Evolutionary conservation across 2,797 vertebrate species (phyloP).

Genomic region (Thripadectes ignobilis): DNA sequence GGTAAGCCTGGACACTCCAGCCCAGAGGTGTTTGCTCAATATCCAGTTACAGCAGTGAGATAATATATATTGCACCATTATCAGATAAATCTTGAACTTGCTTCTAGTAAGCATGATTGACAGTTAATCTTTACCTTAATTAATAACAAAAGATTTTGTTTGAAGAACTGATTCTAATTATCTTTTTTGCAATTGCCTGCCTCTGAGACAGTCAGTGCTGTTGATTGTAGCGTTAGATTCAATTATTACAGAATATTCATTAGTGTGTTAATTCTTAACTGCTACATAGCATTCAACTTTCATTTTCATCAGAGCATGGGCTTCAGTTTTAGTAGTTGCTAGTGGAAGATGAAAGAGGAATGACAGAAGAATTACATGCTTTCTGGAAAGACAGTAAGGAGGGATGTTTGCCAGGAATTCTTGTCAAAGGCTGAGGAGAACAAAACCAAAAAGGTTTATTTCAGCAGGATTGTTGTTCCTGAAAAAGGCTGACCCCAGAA

Average conservation of each 20-base stretch:
- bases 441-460: neutral
- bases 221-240: constrained; percentile 40
- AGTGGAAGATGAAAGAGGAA: neutral
- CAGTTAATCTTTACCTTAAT: constrained; percentile 55
- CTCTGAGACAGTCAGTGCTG: constrained; percentile 5
- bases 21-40: neutral
- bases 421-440: neutral
- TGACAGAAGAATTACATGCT: neutral
- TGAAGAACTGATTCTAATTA: constrained; percentile 43
- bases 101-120: constrained; percentile 42
- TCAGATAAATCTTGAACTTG: neutral
- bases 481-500: neutral
- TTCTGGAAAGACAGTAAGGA: neutral
- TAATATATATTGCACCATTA: neutral
- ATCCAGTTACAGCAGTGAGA: neutral
- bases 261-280: constrained; percentile 28
- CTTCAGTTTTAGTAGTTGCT: neutral
- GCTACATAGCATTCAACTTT: neutral
- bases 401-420: neutral
- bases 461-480: neutral
- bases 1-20: neutral
- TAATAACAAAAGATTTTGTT: constrained; percentile 52
- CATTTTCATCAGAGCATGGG: neutral
- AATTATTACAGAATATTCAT: constrained; percentile 53
- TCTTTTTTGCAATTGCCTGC: constrained; percentile 30